Conservation (phyloP, 2,797 vertebrate species). For the Sparus aurata region DNA sequence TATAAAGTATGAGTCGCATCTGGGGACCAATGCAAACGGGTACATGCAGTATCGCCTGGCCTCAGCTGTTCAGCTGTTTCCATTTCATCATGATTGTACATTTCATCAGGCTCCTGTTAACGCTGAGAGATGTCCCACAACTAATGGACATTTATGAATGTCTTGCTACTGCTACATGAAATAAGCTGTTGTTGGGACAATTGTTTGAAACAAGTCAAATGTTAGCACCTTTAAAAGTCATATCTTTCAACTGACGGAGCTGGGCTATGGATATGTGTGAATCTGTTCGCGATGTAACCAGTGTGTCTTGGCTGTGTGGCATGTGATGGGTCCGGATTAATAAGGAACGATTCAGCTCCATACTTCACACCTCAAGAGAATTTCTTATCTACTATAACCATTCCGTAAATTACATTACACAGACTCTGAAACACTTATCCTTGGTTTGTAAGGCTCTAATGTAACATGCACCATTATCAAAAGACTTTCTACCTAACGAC, state of each 20-base stretch:
- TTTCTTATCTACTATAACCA: slow-evolving; percentile 70
- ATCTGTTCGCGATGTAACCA: slow-evolving; percentile 42
- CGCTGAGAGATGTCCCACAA: slow-evolving; percentile 75
- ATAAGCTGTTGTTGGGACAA: slow-evolving; percentile 62
- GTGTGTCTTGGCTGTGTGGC: slow-evolving; percentile 38
- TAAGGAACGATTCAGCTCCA: slow-evolving; percentile 68
- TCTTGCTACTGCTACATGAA: slow-evolving; percentile 70
- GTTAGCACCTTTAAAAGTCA: slow-evolving; percentile 20
- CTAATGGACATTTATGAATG: slow-evolving; percentile 70
- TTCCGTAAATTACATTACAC: slow-evolving; percentile 73
- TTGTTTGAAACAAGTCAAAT: slow-evolving; percentile 56
- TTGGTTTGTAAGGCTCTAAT: slow-evolving; percentile 81
- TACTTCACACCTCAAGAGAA: slow-evolving; percentile 69
- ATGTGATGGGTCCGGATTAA: slow-evolving; percentile 61
- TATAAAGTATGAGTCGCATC: neutral
- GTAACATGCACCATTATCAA: slow-evolving; percentile 82
- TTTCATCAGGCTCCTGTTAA: slow-evolving; percentile 70
- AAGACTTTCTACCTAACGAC: slow-evolving; percentile 81
- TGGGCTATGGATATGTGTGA: slow-evolving; percentile 23
- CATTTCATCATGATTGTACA: slow-evolving; percentile 65
- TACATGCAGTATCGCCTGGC: slow-evolving; percentile 37
- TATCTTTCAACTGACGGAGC: slow-evolving; percentile 12
- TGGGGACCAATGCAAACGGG: slow-evolving; percentile 25
- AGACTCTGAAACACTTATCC: slow-evolving; percentile 71
- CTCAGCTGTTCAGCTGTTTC: slow-evolving; percentile 67